These are phyloP conservation scores for Garrulus glandarius DNA, from an alignment of 2,797 vertebrate genomes.

Conservation along the genomic window DNA sequence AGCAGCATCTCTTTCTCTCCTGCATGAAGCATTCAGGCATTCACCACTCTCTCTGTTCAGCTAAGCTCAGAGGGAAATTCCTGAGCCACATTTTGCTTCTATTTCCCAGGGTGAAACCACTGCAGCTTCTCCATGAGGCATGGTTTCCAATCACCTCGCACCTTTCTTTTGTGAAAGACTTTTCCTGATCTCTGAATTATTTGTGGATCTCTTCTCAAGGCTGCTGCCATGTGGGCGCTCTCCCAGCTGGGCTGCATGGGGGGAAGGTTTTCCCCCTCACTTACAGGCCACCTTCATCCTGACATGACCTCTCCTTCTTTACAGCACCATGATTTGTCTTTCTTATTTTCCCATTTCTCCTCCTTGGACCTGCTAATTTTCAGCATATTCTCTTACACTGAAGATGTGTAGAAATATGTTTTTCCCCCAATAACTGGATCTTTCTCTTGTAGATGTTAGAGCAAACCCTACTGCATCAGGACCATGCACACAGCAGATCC, in stretches of 20 bases:
- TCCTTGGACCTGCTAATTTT: not conserved
- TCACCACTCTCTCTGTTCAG: not conserved
- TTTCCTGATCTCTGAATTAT: not conserved
- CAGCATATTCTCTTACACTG: not conserved
- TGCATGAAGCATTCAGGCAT: not conserved
- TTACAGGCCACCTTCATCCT: not conserved
- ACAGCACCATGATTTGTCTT: not conserved
- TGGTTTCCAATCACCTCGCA: not conserved
- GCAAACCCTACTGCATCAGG: rapidly evolving
- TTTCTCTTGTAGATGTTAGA: not conserved
- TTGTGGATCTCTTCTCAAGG: not conserved
- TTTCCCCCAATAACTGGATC: rapidly evolving
- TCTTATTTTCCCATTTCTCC: not conserved
- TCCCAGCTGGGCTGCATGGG: rapidly evolving
- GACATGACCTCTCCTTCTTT: not conserved
- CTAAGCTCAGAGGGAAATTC: not conserved
- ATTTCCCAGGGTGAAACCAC: not conserved
- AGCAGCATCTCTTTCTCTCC: not conserved
- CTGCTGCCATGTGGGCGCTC: rapidly evolving
- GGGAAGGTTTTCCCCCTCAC: rapidly evolving
- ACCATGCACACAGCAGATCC: not conserved
- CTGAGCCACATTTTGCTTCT: not conserved
- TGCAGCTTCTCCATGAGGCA: not conserved
- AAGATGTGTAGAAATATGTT: not conserved
- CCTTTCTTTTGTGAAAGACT: not conserved